Evolutionary conservation across 1,140 invertebrate genomes (phyloP), one percentile per base, ranked within the genome.

Genomic region (Zaprionus ornatus): DNA sequence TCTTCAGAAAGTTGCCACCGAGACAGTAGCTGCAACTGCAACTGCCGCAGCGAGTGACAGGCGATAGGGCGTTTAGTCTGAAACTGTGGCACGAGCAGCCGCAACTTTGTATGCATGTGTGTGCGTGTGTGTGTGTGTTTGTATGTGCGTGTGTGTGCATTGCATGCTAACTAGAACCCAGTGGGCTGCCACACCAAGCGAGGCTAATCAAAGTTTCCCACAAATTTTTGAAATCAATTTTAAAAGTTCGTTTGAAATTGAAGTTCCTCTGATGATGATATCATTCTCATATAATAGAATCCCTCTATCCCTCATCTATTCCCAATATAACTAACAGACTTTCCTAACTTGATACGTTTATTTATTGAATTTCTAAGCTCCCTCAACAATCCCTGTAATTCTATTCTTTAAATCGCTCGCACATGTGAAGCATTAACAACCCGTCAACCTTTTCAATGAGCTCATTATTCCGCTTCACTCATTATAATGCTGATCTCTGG

Each of bases 51-150:
- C 42, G 42, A 50, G 56, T 69, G 72, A 61, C 72, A 70, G 59
- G 52, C 72, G 72, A 70, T 70, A 61, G 64, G 57, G 72, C 72
- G 72, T 63, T 74, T 69, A 74, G 57, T 69, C 72, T 56, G 66
- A 74, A 57, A 37, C 21, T 69, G 65, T 69, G 50, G 21, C 37
- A 68, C 45, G 50, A 64, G 48, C 52, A 48, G 32, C 32, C 54
- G 37, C 71, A 69, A 69, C 65, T 69, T 61, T 69, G 65, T 69
- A 35, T 57, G 21, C 35, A 17, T 37, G 65, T 5, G 10, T 65
- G n/a, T 13, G 42, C 42, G 7, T n/a, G 37, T 15, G 21, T 25
- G 17, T 48, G 40, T 35, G 19, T 32, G n/a, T n/a, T n/a, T n/a
- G 55, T 0, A 6, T 37, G 37, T 4, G 13, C 3, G 6, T 21